Evolutionary conservation across 1,140 invertebrate species (phyloP), one percentile per base, ranked within the genome.

Genomic region (Pachyrhynchus sulphureomaculatus): DNA sequence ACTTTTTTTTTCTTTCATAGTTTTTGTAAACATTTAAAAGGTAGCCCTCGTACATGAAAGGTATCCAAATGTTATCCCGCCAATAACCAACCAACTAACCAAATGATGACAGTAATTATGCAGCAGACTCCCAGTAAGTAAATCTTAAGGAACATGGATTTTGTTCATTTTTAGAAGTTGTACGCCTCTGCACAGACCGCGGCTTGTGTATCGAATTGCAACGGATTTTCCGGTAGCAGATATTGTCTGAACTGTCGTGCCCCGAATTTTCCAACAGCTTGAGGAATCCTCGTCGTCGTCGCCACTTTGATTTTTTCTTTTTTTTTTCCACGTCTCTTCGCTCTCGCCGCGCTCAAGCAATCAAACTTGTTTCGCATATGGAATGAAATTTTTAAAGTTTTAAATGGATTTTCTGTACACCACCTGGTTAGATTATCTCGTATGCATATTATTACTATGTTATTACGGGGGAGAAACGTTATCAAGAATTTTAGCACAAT

Each of bases 201-300:
- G 24, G 52, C 52, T 55, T 44, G 42, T 44, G 52, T 55, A 55
- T 55, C 52, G 52, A 55, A 44, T 55, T 44, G 52, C 39, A 44
- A 15, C 52, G 39, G 37, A 55, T 55, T 55, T 55, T 42, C 52
- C 37, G 49, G 33, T n/a, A 37, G 21, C 49, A 52, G 52, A 42
- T 55, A 55, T 55, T 55, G 52, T 55, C 52, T 55, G 52, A 55
- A 55, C 37, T 44, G 23, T 55, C 52, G 52, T 55, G 52, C 39
- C 39, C 13, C 24, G 52, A 55, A 55, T 55, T 55, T 55, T 55
- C 39, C 37, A 32, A 18, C 37, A 32, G 41, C 39, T 55, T 44
- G 39, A 32, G 39, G 37, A 55, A 55, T 37, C 41, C 52, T 55
- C 52, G 6, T 32, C 39, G 6, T 32, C 39, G 52, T 44, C 52